Evolutionary conservation across 1,140 invertebrate genomes (phyloP).

Genomic region (Drepana arcuata): DNA sequence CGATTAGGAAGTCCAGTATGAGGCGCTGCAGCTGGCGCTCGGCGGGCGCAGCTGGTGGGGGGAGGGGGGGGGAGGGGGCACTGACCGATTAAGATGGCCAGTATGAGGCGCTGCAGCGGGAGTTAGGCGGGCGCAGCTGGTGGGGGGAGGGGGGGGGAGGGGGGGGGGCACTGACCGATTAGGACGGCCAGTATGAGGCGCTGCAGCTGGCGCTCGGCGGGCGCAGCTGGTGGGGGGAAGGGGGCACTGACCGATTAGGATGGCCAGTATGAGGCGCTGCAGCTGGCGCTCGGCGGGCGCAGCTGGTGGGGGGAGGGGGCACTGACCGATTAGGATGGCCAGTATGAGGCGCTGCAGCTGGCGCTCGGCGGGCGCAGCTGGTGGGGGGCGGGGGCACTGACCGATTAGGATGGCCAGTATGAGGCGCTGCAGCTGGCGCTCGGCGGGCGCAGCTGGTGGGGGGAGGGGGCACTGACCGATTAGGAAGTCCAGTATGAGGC

Average conservation of each 20-base stretch:
- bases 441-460: too few relatives aligned
- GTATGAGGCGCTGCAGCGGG: conserved; percentile 25
- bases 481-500: conserved; percentile 36
- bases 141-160: conserved; percentile 32
- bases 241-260: too few relatives aligned
- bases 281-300: too few relatives aligned
- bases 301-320: too few relatives aligned
- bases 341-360: too few relatives aligned
- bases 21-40: conserved; percentile 27
- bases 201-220: conserved; percentile 27
- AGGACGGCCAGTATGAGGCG: conserved; percentile 35
- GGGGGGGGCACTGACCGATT: conserved; percentile 36
- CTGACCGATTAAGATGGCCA: conserved; percentile 45
- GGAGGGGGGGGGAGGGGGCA: conserved; percentile 33
- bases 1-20: conserved; percentile 39
- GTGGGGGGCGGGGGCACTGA: too few relatives aligned
- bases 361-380: too few relatives aligned
- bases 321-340: too few relatives aligned
- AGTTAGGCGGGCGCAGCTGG: conserved; percentile 22
- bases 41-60: conserved; percentile 21
- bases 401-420: too few relatives aligned
- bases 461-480: too few relatives aligned
- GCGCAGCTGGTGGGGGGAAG: conserved; percentile 23
- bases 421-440: too few relatives aligned
- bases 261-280: too few relatives aligned